phyloP scores from a whole-genome alignment of 2,888 invertebrate genomes.

The Unio delphinus region DNA sequence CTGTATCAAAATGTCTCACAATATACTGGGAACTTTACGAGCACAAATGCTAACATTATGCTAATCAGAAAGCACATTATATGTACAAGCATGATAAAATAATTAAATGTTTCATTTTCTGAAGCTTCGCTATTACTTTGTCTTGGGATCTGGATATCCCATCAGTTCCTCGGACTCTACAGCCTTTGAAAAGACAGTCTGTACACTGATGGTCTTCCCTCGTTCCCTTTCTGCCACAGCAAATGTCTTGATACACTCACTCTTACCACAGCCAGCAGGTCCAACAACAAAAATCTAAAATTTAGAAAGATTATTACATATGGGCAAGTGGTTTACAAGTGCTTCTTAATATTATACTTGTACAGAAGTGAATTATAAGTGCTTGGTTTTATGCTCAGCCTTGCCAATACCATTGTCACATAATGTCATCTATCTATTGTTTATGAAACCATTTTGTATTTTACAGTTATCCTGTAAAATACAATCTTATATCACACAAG shows the following conservation, averaged over 20 bases:
- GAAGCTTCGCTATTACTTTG: slow-evolving; percentile 42
- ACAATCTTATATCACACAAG: too few species aligned
- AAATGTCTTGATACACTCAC: slow-evolving; percentile 69
- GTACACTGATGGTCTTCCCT: slow-evolving; percentile 64
- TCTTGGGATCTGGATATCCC: slow-evolving; percentile 60
- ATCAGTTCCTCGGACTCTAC: slow-evolving; percentile 65
- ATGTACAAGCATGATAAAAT: neutral
- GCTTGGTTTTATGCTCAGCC: too few species aligned
- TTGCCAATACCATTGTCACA: too few species aligned
- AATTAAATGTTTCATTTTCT: neutral
- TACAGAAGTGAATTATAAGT: too few species aligned
- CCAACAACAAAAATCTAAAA: slow-evolving; percentile 66
- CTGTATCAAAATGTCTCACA: too few species aligned
- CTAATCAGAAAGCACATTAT: neutral
- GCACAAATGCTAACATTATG: too few species aligned
- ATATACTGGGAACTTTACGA: too few species aligned
- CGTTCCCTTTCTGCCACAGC: slow-evolving; percentile 67
- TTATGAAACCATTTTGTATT: too few species aligned
- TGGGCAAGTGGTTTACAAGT: too few species aligned
- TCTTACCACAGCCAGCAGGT: slow-evolving; percentile 69
- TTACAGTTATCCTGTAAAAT: too few species aligned
- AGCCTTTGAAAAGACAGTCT: slow-evolving; percentile 68
- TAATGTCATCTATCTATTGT: too few species aligned
- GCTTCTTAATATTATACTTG: too few species aligned
- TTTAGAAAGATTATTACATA: neutral